Conservation (phyloP, 2,113 vertebrate species). For the Notothenia coriiceps region DNA sequence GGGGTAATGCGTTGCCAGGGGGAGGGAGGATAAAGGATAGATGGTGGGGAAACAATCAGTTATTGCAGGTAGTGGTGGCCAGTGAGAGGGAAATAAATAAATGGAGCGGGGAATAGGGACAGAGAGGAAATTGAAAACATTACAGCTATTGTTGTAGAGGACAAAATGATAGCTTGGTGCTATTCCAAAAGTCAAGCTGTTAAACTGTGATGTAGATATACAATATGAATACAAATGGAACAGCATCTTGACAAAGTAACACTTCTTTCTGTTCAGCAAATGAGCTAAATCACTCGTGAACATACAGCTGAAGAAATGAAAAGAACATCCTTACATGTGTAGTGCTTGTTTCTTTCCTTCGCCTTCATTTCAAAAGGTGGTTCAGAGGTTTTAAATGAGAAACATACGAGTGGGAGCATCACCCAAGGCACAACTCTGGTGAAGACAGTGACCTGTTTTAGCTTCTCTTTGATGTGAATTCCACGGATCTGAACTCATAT, state of each 20-base stretch:
- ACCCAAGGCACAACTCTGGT: conserved; percentile 60
- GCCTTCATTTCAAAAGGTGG: conserved; percentile 51
- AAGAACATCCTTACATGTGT: neutral
- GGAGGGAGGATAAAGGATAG: conserved; percentile 4
- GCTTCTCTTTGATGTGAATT: conserved; percentile 74
- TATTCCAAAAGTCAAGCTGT: conserved; percentile 37
- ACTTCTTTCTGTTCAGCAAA: conserved; percentile 20
- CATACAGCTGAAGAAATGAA: neutral
- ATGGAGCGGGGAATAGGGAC: conserved; percentile 35
- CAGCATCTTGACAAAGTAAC: conserved; percentile 19
- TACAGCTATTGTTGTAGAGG: conserved; percentile 30
- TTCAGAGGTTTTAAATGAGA: conserved; percentile 65
- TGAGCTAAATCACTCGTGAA: conserved; percentile 29
- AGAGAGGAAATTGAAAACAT: conserved; percentile 45
- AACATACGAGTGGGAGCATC: conserved; percentile 66
- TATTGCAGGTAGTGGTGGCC: conserved; percentile 37
- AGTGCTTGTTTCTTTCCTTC: conserved; percentile 27
- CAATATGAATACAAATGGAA: conserved; percentile 35
- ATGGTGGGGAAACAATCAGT: conserved; percentile 43
- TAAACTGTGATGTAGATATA: conserved; percentile 30
- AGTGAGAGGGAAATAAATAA: conserved; percentile 43
- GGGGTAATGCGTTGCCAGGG: conserved; percentile 40
- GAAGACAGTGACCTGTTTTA: conserved; percentile 63
- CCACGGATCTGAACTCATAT: conserved; percentile 55
- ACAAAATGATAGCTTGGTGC: conserved; percentile 32